Base-by-base conservation (phyloP, 2,888 invertebrate species). In the Aphidoletes aphidimyza region DNA sequence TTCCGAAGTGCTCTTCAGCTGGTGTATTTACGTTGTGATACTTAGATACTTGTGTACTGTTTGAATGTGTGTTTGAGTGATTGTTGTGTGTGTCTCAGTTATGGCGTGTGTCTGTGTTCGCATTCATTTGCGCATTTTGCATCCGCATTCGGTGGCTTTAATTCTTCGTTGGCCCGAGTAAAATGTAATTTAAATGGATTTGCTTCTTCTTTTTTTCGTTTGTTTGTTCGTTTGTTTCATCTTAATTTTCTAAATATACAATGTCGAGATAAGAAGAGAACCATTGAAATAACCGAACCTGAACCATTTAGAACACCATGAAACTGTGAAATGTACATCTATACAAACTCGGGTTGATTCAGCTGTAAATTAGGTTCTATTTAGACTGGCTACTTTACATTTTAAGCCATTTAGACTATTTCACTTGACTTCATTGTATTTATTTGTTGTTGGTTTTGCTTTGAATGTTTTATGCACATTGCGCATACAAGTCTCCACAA, bases 1-100 rank as follows among this genome's bases (percentile, higher is more conserved):
- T 81, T 69, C 69, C 30, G 11, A 69, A n/a, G n/a, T n/a, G 30
- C 26, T 69, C 69, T 69, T 69, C 69, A 69, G 69, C 69, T 69
- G 69, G 30, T 22, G 22, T 8, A 19, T 22, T n/a, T 54, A 22
- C 19, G 47, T 47, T 54, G 54, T 54, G 54, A 54, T 54, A 54
- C 54, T 54, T 54, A 54, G 54, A n/a, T n/a, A n/a, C n/a, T n/a
- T n/a, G n/a, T n/a, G n/a, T n/a, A n/a, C n/a, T n/a, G n/a, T n/a
- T n/a, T n/a, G n/a, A n/a, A n/a, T n/a, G n/a, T n/a, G n/a, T n/a
- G n/a, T n/a, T n/a, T n/a, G n/a, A n/a, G n/a, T n/a, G n/a, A 54
- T 54, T 54, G 54, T 54, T 54, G 54, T 54, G n/a, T 54, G 22
- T 54, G n/a, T n/a, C n/a, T n/a, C n/a, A n/a, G n/a, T n/a, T n/a